Base-by-base conservation (phyloP, 2,888 invertebrate species). In the Scaptomyza parva region DNA sequence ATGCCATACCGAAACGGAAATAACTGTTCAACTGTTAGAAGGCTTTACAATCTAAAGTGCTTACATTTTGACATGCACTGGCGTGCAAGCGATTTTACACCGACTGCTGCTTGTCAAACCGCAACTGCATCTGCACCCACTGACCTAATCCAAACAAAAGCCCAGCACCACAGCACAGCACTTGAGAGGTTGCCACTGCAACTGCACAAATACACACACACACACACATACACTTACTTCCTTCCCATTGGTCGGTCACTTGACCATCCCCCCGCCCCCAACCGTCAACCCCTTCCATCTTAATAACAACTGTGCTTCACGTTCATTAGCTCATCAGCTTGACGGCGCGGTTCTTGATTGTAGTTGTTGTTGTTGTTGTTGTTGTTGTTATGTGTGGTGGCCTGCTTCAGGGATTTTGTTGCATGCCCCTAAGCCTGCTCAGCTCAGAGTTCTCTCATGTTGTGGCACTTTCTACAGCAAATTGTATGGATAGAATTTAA, bases 171-270 rank as follows among this genome's bases (percentile, higher is more conserved):
- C 50, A 39, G 37, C 22, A 18, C 2, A 33, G 54, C 70, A 75
- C 50, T 63, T 75, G 45, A 30, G n/a, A 6, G 70, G 76, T 26
- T 75, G 44, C 52, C 30, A 30, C 41, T 47, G 52, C 11, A 8
- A n/a, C n/a, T n/a, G n/a, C 41, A 33, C 24, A 35, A 28, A 8
- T 1, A 3, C 24, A 6, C 24, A 6, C 24, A 26, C 7, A 26
- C 26, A 26, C 45, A 12, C 33, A 11, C 5, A 12, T 6, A 4
- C 43, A 11, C 33, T 43, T 43, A 30, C 30, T 9, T 12, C 14
- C 17, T 33, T 11, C 33, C 11, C 6, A 14, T 22, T 35, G 11
- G 17, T 24, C 8, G 5, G 5, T 4, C n/a, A 40, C n/a, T 2
- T 33, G 3, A 12, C 8, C 2, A 22, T 5, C 28, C n/a, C n/a